Conservation (phyloP, 2,797 vertebrate genomes). For the Microctenopoma stevenorrisi region DNA sequence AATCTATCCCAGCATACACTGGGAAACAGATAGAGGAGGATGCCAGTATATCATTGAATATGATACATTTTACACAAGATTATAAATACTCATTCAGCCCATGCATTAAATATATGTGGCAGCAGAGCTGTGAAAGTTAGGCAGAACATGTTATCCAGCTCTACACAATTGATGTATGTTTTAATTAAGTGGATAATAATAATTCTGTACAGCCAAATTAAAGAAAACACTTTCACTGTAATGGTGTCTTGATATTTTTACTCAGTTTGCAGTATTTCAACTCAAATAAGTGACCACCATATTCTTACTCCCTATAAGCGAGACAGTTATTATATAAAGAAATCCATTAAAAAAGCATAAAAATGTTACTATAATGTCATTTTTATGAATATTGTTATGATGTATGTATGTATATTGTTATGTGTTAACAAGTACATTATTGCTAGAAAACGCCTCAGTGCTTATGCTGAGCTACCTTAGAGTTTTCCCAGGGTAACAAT, state of each 20-base stretch:
- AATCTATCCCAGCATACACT: neutral
- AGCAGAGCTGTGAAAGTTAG: neutral
- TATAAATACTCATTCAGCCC: neutral
- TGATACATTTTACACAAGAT: neutral
- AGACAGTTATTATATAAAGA: constrained; percentile 2
- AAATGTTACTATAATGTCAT: neutral
- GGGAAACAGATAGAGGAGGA: neutral
- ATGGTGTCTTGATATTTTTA: constrained; percentile 18
- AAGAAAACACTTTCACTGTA: neutral
- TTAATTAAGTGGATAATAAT: constrained; percentile 13
- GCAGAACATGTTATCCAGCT: neutral
- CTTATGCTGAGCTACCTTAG: neutral
- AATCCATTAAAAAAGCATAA: neutral
- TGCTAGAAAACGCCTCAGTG: neutral
- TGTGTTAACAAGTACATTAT: constrained; percentile 5
- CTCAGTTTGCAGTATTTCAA: neutral
- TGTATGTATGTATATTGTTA: too few relatives aligned
- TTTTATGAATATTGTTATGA: neutral
- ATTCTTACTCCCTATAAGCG: neutral
- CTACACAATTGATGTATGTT: neutral
- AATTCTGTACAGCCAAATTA: constrained; percentile 6
- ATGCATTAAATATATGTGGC: neutral
- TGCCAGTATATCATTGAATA: neutral
- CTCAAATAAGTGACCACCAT: neutral
- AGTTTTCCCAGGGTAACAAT: constrained; percentile 3